A percentile compares a stretch with the other conserved stretches of the same genome.
These are phyloP conservation scores for Diloba caeruleocephala DNA, from an alignment of 2,888 invertebrate genomes.

Conservation along the genomic window DNA sequence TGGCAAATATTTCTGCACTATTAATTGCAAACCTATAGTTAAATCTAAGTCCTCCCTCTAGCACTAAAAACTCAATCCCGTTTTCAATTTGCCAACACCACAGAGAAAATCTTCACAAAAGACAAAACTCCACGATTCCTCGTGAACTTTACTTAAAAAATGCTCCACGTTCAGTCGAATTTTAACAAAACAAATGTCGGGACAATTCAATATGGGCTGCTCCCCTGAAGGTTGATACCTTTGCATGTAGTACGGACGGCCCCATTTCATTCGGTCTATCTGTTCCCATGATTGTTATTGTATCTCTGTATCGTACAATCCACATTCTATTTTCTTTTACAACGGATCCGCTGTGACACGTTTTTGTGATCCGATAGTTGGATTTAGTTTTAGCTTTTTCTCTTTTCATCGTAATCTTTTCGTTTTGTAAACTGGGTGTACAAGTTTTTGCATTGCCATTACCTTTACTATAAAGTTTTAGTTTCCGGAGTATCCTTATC, in stretches of 20 bases:
- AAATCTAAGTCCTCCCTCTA: background rate
- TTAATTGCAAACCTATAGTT: too few species aligned
- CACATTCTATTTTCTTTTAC: conserved; percentile 47
- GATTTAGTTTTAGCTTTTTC: conserved; percentile 12
- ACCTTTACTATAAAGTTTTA: background rate
- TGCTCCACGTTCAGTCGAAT: conserved; percentile 4
- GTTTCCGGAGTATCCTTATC: too few species aligned
- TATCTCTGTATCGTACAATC: conserved; percentile 57
- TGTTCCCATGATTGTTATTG: conserved; percentile 74
- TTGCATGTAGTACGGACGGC: conserved; percentile 42
- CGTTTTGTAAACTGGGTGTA: conserved; percentile 3
- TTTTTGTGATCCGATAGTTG: conserved; percentile 30
- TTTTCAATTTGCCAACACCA: background rate
- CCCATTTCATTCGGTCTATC: conserved; percentile 60
- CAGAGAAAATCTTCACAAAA: background rate
- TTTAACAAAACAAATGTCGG: conserved; percentile 30
- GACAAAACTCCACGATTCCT: background rate
- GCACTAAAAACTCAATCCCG: background rate
- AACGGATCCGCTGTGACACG: conserved; percentile 24
- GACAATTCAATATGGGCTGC: conserved; percentile 30
- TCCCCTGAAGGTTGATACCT: conserved; percentile 35
- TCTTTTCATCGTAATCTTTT: background rate
- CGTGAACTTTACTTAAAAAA: conserved; percentile 9
- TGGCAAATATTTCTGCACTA: too few species aligned
- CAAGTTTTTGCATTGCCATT: too few species aligned